Percentiles rank a stretch among this genome's conserved stretches.
These are phyloP conservation scores for Mactra quadrangularis DNA, from an alignment of 1,140 invertebrate genomes.

Conservation along the genomic window DNA sequence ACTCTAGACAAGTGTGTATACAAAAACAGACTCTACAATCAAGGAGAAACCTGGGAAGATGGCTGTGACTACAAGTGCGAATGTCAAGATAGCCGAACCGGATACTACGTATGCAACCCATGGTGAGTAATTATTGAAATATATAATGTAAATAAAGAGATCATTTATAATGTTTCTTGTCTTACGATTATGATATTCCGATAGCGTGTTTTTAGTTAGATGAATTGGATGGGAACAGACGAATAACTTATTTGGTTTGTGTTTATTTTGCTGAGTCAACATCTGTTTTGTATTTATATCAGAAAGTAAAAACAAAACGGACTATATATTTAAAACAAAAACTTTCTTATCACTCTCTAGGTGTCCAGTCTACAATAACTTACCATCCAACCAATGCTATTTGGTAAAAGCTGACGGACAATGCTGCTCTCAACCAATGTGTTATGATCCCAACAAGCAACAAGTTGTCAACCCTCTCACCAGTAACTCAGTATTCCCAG, in stretches of 20 bases:
- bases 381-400: constrained; percentile 63
- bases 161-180: too few relatives aligned
- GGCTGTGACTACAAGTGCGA: constrained; percentile 70
- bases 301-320: too few relatives aligned
- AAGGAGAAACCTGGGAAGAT: constrained; percentile 71
- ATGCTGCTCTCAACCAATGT: constrained; percentile 58
- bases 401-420: constrained; percentile 49
- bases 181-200: too few relatives aligned
- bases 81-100: constrained; percentile 65
- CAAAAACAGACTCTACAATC: constrained; percentile 69
- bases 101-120: constrained; percentile 69
- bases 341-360: too few relatives aligned
- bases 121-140: constrained; percentile 50
- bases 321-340: too few relatives aligned
- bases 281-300: too few relatives aligned
- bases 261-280: too few relatives aligned
- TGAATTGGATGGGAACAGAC: too few relatives aligned
- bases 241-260: too few relatives aligned
- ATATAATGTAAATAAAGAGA: not conserved
- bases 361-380: constrained; percentile 70
- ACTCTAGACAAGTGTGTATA: constrained; percentile 69
- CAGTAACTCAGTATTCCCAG: constrained; percentile 53
- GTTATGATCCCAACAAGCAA: constrained; percentile 45
- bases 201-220: too few relatives aligned
- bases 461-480: constrained; percentile 47